A percentile compares a stretch with the other conserved stretches of the same genome.
Conservation (phyloP, 2,113 vertebrate species). For the Corapipo altera region DNA sequence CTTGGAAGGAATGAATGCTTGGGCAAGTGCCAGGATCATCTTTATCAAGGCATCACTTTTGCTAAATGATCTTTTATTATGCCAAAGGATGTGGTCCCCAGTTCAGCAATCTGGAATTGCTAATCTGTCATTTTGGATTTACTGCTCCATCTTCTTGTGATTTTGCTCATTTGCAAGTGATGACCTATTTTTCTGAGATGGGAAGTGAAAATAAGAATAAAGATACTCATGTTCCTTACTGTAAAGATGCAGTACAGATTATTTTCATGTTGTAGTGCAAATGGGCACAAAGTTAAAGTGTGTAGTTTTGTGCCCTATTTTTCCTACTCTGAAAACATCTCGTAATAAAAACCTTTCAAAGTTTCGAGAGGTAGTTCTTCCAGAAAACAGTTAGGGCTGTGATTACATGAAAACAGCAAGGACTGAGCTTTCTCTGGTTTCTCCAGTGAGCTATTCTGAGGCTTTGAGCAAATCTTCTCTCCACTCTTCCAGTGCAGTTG, state of each 20-base stretch:
- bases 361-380: neutral
- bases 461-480: neutral
- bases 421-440: neutral
- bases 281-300: neutral
- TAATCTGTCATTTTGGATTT: conserved; percentile 32
- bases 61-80: conserved; percentile 52
- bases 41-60: conserved; percentile 38
- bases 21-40: conserved; percentile 32
- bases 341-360: neutral
- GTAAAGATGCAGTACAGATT: neutral
- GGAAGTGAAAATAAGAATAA: neutral
- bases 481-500: neutral
- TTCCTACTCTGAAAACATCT: neutral
- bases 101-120: neutral
- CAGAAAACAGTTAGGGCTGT: neutral
- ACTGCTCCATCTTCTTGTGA: neutral
- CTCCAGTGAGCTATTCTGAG: neutral
- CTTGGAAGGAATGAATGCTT: conserved; percentile 47
- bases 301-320: neutral
- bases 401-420: neutral
- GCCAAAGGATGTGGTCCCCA: conserved; percentile 22
- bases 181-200: neutral
- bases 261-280: neutral
- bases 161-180: neutral
- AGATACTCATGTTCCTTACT: neutral